phyloP scores from a whole-genome alignment of 2,888 invertebrate species.

The Synanthedon tipuliformis region DNA sequence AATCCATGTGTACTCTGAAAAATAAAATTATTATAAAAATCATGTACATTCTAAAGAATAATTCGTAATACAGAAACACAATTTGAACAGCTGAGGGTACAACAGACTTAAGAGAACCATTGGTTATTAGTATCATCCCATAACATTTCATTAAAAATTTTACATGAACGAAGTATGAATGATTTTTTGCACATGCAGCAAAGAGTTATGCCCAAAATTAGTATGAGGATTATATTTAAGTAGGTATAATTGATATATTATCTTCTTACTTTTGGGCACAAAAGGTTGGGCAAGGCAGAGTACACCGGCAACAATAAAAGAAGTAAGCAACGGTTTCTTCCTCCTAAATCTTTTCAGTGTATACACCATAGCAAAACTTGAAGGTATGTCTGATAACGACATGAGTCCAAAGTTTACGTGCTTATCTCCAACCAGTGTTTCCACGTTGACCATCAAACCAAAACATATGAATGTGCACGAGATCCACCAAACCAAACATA shows the following conservation, averaged over 20 bases:
- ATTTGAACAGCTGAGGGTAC: no score
- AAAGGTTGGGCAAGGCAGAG: slow-evolving; percentile 73
- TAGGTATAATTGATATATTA: neutral
- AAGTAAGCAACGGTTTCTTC: slow-evolving; percentile 63
- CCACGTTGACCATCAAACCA: slow-evolving; percentile 80
- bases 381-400: slow-evolving; percentile 69
- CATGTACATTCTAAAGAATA: no score
- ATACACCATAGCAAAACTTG: slow-evolving; percentile 62
- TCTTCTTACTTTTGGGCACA: slow-evolving; percentile 59
- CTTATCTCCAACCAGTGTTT: slow-evolving; percentile 78
- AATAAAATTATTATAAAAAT: neutral
- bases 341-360: slow-evolving; percentile 67
- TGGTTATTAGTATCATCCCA: no score
- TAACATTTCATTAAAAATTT: no score
- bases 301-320: slow-evolving; percentile 67
- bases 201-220: no score
- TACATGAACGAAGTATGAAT: no score
- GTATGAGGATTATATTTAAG: neutral
- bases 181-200: no score
- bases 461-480: slow-evolving; percentile 83
- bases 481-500: slow-evolving; percentile 44
- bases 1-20: slow-evolving; percentile 15
- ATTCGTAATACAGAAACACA: no score
- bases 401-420: slow-evolving; percentile 79
- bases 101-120: no score